phyloP scores from a whole-genome alignment of 1,140 invertebrate genomes.

The Tetramorium parvispinum region DNA sequence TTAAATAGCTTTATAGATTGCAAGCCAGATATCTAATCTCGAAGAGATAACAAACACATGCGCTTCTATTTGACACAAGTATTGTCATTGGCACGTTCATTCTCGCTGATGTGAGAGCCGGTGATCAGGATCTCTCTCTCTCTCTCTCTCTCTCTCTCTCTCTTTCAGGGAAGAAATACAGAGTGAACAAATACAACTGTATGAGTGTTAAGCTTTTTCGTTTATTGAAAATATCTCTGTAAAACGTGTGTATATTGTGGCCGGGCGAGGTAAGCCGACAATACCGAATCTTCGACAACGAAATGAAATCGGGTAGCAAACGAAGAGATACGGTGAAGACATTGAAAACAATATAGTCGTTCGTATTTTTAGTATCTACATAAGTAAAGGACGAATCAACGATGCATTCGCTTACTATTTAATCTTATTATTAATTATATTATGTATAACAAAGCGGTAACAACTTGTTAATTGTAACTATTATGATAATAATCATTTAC shows the following conservation, averaged over 20 bases:
- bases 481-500: conserved; percentile 83
- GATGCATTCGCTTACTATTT: conserved; percentile 81
- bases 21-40: not conserved
- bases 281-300: conserved; percentile 79
- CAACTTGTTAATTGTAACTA: conserved; percentile 85
- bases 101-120: not conserved
- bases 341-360: conserved; percentile 78
- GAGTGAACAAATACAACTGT: conserved; percentile 67
- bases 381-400: conserved; percentile 83
- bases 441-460: conserved; percentile 85
- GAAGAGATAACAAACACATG: not conserved
- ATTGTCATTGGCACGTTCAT: not conserved
- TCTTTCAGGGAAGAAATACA: not conserved
- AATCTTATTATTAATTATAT: conserved; percentile 84
- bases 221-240: conserved; percentile 84
- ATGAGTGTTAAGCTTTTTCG: conserved; percentile 82
- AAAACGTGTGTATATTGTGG: conserved; percentile 82
- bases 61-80: not conserved
- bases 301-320: conserved; percentile 79
- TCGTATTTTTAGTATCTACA: conserved; percentile 78
- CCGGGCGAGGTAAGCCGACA: conserved; percentile 81
- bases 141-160: too few species aligned
- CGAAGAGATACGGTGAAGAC: conserved; percentile 77
- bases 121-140: not conserved
- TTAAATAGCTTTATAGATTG: not conserved